phyloP scores from a whole-genome alignment of 2,113 vertebrate genomes.

The Willisornis vidua region DNA sequence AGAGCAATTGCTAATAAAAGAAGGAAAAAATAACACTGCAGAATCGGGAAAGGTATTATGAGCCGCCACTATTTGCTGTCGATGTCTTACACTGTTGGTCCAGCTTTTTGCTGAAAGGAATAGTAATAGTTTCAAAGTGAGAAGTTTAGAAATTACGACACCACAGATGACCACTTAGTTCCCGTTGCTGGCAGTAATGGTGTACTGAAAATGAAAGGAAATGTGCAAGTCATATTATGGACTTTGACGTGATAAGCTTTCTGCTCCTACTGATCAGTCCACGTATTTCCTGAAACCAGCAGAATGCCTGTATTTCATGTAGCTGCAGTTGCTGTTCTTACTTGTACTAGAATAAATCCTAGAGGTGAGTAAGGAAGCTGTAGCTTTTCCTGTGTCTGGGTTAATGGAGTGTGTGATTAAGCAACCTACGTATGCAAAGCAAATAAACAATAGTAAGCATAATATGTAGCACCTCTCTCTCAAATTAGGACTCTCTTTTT shows the following conservation, averaged over 20 bases:
- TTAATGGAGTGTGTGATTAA: neutral
- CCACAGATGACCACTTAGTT: neutral
- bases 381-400: neutral
- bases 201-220: neutral
- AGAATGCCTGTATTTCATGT: neutral
- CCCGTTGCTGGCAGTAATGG: fast-evolving
- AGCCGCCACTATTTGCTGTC: neutral
- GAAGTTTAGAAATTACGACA: neutral
- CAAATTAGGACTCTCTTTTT: neutral
- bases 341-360: neutral
- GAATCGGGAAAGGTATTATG: neutral
- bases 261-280: neutral
- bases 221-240: neutral
- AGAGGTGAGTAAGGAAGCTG: neutral
- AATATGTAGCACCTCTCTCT: neutral
- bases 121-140: neutral
- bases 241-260: neutral
- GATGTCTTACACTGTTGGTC: neutral
- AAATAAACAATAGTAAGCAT: neutral
- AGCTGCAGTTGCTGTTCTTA: neutral
- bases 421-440: neutral
- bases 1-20: neutral
- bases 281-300: neutral
- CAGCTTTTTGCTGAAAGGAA: neutral
- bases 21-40: neutral